Evolutionary conservation across 2,113 vertebrate species (phyloP), one percentile per base, ranked within the genome.

Genomic region (Rhea americana): DNA sequence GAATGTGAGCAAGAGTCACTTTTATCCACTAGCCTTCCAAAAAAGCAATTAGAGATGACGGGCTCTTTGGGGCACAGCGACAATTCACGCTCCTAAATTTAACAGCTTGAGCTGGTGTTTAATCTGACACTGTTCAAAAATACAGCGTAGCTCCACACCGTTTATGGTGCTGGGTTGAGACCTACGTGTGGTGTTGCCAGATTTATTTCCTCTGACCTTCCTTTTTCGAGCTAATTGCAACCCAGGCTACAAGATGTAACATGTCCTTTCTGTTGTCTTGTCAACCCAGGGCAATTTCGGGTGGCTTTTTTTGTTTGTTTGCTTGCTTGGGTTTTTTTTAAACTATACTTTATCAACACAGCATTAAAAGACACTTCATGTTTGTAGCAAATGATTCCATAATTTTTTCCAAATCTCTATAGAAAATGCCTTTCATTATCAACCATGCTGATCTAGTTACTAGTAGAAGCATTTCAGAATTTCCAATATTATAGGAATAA

Each of bases 371-470:
- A 48, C 10, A 61, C 9, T 79, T 32, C 25, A 67, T 1, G 1
- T 58, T 67, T 84, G 53, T 65, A 93, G 56, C 35, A 84, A 92
- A 25, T 25, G 63, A 68, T 82, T 83, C 70, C 67, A 41, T 87
- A 58, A 20, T 65, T 85, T 90, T 91, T 92, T 91, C 92, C 93
- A 90, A 70, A 83, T 77, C 35, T 72, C 53, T 79, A 7, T 28
- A 89, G 51, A 90, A 96, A 95, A 91, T 71, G 39, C 17, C 19
- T 94, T 66, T 75, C 65, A 91, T 89, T 68, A 59, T 85, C 85
- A 75, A 43, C 76, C 92, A 93, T 91, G 50, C 70, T 93, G 83
- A 94, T 93, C 72, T 82, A 85, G 82, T 96, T 94, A 95, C 61
- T 83, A 65, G 55, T 91, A 83, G 45, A 73, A 89, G 37, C 83